Percentiles rank a stretch among this genome's conserved stretches.
These are phyloP conservation scores for Xanthia icteritia DNA, from an alignment of 2,888 invertebrate species.

Conservation along the genomic window DNA sequence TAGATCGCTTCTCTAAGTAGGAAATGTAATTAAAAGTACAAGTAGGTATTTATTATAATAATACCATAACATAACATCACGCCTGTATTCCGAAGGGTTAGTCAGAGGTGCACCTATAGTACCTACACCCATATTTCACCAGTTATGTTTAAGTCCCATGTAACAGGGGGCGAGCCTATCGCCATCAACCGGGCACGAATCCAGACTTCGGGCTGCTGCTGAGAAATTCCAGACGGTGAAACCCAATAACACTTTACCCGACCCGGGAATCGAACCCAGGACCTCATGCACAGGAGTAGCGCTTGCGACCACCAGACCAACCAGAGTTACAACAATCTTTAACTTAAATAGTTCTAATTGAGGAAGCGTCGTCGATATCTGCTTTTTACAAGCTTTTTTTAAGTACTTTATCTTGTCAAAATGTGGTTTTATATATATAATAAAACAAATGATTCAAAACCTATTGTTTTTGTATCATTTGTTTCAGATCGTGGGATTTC, in stretches of 20 bases:
- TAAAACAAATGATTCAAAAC: slow-evolving; percentile 26
- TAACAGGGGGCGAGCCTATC: too few relatives aligned
- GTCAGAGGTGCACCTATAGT: background rate
- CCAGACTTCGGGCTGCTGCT: too few relatives aligned
- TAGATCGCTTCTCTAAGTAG: slow-evolving; percentile 22
- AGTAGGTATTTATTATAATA: slow-evolving; percentile 2
- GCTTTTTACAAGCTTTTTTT: slow-evolving; percentile 44
- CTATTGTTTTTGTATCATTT: slow-evolving; percentile 22
- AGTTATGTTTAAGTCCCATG: background rate
- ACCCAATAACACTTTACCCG: background rate
- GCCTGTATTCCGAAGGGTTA: background rate
- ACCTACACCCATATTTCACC: background rate
- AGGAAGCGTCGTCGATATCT: slow-evolving; percentile 33
- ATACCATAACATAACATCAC: background rate
- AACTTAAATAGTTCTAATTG: too few relatives aligned
- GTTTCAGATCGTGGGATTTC: slow-evolving; percentile 23
- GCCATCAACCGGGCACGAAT: too few relatives aligned
- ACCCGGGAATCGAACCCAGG: background rate
- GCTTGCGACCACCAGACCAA: too few relatives aligned
- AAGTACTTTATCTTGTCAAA: slow-evolving; percentile 26
- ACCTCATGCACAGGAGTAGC: too few relatives aligned
- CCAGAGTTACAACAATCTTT: too few relatives aligned
- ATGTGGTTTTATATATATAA: slow-evolving; percentile 5
- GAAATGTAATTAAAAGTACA: slow-evolving; percentile 29
- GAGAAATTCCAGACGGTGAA: background rate